Evolutionary conservation across 2,113 vertebrate genomes (phyloP).

Genomic region (Okapia johnstoni): DNA sequence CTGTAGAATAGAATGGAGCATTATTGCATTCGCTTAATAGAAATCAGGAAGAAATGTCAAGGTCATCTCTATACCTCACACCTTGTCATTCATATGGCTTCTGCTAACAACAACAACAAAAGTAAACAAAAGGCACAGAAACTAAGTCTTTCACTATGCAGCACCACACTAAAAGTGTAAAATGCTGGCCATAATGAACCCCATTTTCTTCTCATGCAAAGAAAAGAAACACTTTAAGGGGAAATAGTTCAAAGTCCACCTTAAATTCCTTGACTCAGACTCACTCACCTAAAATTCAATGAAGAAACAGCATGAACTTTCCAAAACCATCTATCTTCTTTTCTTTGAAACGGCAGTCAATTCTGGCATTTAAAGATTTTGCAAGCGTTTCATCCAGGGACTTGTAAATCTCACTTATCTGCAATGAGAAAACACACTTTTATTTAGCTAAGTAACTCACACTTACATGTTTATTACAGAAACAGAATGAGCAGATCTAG

Average conservation of each 20-base stretch:
- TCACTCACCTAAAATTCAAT: slow-evolving; percentile 69
- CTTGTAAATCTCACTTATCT: slow-evolving; percentile 18
- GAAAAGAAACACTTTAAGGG: not conserved
- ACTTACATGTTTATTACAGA: slow-evolving; percentile 18
- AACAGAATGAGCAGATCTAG: slow-evolving; percentile 40
- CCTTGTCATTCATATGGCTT: slow-evolving; percentile 13
- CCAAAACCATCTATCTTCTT: slow-evolving; percentile 67
- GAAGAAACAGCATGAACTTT: slow-evolving; percentile 57
- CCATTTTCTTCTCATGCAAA: not conserved
- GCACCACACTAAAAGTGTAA: slow-evolving; percentile 35
- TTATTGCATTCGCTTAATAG: not conserved
- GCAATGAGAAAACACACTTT: slow-evolving; percentile 1
- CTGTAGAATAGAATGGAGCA: slow-evolving; percentile 47
- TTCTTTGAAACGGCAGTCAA: slow-evolving; percentile 37
- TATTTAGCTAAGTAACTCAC: slow-evolving; percentile 32
- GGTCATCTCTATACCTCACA: not conserved
- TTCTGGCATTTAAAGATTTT: slow-evolving; percentile 56
- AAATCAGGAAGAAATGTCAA: slow-evolving; percentile 54
- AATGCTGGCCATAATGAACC: slow-evolving; percentile 32
- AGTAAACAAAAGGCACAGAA: slow-evolving; percentile 52
- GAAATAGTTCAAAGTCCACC: not conserved
- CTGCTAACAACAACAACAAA: slow-evolving; percentile 60
- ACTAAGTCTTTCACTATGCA: not conserved
- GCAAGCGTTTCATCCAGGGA: slow-evolving; percentile 47
- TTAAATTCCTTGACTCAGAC: not conserved